These are phyloP conservation scores for Chiridota heheva DNA, from an alignment of 35 echinoderm and acorn worm species.

Conservation along the genomic window DNA sequence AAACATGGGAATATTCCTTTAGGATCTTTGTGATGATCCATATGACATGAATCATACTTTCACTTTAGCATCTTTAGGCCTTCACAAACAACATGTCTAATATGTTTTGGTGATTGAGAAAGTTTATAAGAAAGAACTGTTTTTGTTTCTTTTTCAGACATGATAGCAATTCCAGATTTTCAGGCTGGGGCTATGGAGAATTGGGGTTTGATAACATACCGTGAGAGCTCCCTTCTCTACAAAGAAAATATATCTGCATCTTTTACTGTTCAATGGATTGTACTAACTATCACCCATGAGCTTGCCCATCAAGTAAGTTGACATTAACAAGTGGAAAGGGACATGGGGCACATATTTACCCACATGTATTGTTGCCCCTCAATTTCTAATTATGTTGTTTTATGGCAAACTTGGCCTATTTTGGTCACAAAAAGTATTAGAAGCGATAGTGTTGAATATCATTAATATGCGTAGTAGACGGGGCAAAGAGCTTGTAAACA, in stretches of 20 bases:
- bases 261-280: constrained; percentile 43
- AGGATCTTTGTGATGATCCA: no score
- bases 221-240: constrained; percentile 65
- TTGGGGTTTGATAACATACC: constrained; percentile 91
- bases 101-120: background rate
- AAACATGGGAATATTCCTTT: no score
- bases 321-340: no score
- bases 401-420: no score
- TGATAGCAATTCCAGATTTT: constrained; percentile 95
- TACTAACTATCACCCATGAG: constrained; percentile 82
- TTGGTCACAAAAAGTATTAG: no score
- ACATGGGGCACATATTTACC: no score
- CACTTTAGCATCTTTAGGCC: no score
- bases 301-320: constrained; percentile 84
- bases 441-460: no score
- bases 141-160: constrained; percentile 53
- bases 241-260: constrained; percentile 59
- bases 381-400: no score
- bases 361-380: no score
- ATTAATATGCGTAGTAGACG: no score
- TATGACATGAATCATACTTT: background rate
- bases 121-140: background rate
- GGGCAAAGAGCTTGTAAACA: no score
- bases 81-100: constrained; percentile 18
- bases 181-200: constrained; percentile 89